These are phyloP conservation scores for Liopterus haemorrhoidalis DNA, from an alignment of 2,888 invertebrate genomes.

Conservation along the genomic window DNA sequence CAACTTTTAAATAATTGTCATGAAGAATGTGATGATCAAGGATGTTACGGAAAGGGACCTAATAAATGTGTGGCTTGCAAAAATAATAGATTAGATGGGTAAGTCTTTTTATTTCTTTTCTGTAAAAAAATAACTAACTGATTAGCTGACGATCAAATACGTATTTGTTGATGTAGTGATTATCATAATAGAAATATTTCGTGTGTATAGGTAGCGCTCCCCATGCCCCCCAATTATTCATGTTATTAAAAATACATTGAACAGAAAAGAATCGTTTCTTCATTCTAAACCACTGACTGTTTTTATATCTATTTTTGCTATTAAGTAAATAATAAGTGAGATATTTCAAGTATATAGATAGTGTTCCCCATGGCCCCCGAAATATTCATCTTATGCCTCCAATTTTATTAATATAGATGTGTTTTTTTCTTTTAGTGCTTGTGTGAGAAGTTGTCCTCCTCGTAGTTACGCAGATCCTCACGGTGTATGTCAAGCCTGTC, in stretches of 20 bases:
- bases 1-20: slow-evolving; percentile 60
- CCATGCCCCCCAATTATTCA: no score
- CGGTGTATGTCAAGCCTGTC: slow-evolving; percentile 78
- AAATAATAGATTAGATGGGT: slow-evolving; percentile 75
- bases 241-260: no score
- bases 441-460: slow-evolving; percentile 78
- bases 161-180: no score
- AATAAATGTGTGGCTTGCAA: slow-evolving; percentile 79
- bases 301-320: no score
- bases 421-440: slow-evolving; percentile 55
- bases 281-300: no score
- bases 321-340: no score
- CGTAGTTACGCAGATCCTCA: slow-evolving; percentile 76
- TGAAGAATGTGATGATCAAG: slow-evolving; percentile 77
- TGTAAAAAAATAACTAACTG: background rate
- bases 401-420: slow-evolving; percentile 14
- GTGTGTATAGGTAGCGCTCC: no score
- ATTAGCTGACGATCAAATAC: background rate
- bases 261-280: no score
- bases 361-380: no score
- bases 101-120: slow-evolving; percentile 39
- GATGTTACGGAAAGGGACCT: slow-evolving; percentile 80
- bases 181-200: no score
- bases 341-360: no score
- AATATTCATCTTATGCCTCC: slow-evolving; percentile 13